Conservation (phyloP, 1,140 invertebrate genomes). For the Drosophila varians region DNA sequence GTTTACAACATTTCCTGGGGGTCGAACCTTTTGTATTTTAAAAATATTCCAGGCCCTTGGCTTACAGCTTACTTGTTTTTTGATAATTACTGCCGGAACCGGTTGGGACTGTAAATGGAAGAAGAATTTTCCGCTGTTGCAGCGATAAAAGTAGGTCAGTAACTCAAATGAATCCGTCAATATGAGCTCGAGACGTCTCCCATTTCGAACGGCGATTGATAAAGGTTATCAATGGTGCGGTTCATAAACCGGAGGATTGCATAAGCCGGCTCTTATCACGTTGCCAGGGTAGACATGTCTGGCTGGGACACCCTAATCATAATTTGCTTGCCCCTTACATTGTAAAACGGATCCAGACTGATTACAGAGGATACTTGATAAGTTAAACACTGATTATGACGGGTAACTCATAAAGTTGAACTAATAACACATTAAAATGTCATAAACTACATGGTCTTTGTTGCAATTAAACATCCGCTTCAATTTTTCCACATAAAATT, state of each 20-base stretch:
- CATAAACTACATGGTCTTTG: too few relatives aligned
- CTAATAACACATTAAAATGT: too few relatives aligned
- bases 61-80: background rate
- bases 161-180: slow-evolving; percentile 29
- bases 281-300: slow-evolving; percentile 51
- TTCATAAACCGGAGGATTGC: slow-evolving; percentile 26
- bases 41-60: slow-evolving; percentile 21
- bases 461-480: too few relatives aligned
- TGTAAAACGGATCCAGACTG: slow-evolving; percentile 38
- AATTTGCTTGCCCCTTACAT: slow-evolving; percentile 36
- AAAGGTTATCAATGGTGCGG: slow-evolving; percentile 41
- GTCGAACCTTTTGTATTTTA: slow-evolving; percentile 10
- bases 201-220: slow-evolving; percentile 16
- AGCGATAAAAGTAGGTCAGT: slow-evolving; percentile 69
- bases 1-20: slow-evolving; percentile 1
- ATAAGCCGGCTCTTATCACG: slow-evolving; percentile 44
- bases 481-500: too few relatives aligned
- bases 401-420: too few relatives aligned
- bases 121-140: slow-evolving; percentile 27
- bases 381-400: too few relatives aligned
- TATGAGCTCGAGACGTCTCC: background rate
- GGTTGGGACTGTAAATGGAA: slow-evolving; percentile 39
- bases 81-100: slow-evolving; percentile 58
- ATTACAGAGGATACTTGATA: background rate
- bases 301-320: slow-evolving; percentile 26